Evolutionary conservation across 37 sponge, comb jelly and placozoan species (phyloP), one percentile per base, ranked within the genome.

Genomic region (Theonella swinhoei): DNA sequence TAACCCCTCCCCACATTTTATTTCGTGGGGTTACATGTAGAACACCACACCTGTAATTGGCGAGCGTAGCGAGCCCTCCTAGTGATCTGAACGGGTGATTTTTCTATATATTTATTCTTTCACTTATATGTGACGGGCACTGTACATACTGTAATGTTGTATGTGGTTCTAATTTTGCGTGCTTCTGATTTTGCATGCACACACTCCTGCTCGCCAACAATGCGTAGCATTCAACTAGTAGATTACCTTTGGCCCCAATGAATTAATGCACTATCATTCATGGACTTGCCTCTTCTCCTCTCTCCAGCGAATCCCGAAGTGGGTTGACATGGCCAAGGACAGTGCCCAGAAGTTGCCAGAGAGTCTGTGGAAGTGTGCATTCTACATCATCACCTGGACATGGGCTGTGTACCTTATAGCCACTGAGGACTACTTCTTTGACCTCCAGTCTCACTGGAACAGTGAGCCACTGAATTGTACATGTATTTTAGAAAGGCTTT

Each of bases 331-430:
- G 34, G 42, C 32, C 19, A 24, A 73, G 67, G 88, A 88, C 20
- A 39, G 63, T 33, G 42, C 78, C 36, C 77, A 78, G 4, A 92
- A 92, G 81, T 81, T 92, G 34, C 88, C 93, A 0, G 93, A 88
- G 72, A 92, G 93, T 77, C 33, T 68, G 24, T 92, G 88, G 88
- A 92, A 88, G 77, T 17, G 25, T 23, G 0, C 70, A 5, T 35
- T 85, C 30, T 92, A 88, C 62, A 32, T 26, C 28, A 22, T 68
- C 4, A 81, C 81, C 35, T 84, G 88, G 85, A 3, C 66, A 2
- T 83, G 83, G 84, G 74, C 84, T 11, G n/a, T 80, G 4, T 78
- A 70, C 3, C 36, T 87, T 14, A 67, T 78, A 17, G 77, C 68
- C 1, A 38, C 75, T 2, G 40, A 81, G 24, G 64, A 82, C 26